phyloP scores from a whole-genome alignment of 2,113 vertebrate genomes.

The Xenopus laevis region DNA sequence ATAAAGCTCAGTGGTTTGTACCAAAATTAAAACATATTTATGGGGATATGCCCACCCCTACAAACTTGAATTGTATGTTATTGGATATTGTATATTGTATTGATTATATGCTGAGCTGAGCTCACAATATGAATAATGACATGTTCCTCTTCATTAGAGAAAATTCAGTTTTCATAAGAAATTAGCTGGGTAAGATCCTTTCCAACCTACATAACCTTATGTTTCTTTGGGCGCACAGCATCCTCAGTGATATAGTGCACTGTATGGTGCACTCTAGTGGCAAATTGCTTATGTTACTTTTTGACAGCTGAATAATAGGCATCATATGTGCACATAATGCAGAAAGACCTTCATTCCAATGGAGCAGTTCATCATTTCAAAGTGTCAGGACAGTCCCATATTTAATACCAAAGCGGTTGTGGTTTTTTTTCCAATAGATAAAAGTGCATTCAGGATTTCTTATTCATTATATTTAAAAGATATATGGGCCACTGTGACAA shows the following conservation, averaged over 20 bases:
- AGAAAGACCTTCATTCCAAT: conserved; percentile 25
- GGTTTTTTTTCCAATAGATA: conserved; percentile 1
- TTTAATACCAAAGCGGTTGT: conserved; percentile 1
- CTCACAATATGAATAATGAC: no score
- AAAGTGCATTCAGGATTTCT: background rate
- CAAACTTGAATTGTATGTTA: no score
- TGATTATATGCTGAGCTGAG: no score
- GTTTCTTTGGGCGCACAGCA: no score
- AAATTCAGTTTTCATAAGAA: no score
- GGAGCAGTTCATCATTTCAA: conserved; percentile 36
- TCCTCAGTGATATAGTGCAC: background rate
- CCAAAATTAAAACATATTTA: no score
- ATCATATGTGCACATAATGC: conserved; percentile 31
- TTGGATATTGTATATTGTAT: no score
- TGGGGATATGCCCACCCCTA: no score
- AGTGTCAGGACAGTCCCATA: conserved; percentile 5
- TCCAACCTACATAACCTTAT: no score
- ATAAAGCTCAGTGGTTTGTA: no score
- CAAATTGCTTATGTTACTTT: conserved; percentile 12
- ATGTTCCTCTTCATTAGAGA: no score
- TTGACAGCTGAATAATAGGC: conserved; percentile 35
- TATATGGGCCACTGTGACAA: background rate
- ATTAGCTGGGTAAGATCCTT: no score
- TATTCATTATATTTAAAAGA: conserved; percentile 3
- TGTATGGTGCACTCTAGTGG: background rate